These are phyloP conservation scores for Theristicus caerulescens DNA, from an alignment of 2,113 vertebrate species.

Conservation along the genomic window DNA sequence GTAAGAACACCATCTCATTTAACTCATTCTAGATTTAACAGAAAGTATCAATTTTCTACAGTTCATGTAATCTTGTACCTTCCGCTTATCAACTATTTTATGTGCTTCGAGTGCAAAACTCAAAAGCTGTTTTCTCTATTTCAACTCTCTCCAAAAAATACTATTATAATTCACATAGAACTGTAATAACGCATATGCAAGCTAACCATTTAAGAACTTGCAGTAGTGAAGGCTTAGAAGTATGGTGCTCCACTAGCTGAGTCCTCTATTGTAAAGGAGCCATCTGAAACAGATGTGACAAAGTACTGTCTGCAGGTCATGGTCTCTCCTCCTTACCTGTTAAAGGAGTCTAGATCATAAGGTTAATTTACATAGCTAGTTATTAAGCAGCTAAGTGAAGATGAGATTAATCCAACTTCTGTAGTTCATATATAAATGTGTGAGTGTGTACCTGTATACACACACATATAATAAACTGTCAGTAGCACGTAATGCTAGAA, in stretches of 20 bases:
- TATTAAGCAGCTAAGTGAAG: background rate
- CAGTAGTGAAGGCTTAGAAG: background rate
- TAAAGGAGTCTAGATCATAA: background rate
- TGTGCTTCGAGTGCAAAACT: background rate
- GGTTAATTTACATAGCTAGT: background rate
- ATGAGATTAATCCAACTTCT: background rate
- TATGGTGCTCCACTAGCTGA: background rate
- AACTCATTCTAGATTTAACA: background rate
- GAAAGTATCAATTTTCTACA: background rate
- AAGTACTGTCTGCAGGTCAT: background rate
- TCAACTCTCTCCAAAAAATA: background rate
- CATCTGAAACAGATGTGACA: background rate
- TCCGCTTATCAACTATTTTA: background rate
- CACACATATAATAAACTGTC: background rate
- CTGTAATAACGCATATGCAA: background rate
- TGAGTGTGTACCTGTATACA: background rate
- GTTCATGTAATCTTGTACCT: background rate
- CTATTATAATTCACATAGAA: background rate
- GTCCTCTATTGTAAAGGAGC: background rate
- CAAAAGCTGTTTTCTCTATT: background rate
- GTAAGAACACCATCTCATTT: background rate
- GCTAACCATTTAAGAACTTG: background rate
- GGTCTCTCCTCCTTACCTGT: background rate
- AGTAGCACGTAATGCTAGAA: background rate
- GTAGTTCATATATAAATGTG: background rate